Conservation (phyloP, 2,888 invertebrate genomes). For the Lucinisca nassula region DNA sequence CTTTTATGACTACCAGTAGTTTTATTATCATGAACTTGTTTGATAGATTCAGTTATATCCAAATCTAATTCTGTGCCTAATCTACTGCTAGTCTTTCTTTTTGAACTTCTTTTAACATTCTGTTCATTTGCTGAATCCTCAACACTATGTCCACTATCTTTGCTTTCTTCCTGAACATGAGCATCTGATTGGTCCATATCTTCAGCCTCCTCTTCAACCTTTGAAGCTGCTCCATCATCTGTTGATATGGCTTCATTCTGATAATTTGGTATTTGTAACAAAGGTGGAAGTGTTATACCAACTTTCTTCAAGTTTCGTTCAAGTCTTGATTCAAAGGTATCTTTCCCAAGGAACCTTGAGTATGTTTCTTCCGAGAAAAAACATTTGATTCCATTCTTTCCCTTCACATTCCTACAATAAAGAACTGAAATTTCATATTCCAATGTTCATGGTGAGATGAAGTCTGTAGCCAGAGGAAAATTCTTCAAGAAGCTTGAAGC, state of each 20-base stretch:
- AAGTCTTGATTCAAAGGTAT: slow-evolving; percentile 69
- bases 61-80: no score
- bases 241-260: neutral
- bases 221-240: neutral
- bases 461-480: no score
- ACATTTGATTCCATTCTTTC: slow-evolving; percentile 71
- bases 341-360: slow-evolving; percentile 58
- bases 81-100: no score
- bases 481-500: no score
- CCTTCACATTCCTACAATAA: slow-evolving; percentile 56
- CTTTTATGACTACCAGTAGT: no score
- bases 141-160: neutral
- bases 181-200: neutral
- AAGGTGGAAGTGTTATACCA: slow-evolving; percentile 31
- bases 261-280: neutral
- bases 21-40: no score
- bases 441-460: no score
- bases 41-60: no score
- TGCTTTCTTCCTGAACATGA: neutral
- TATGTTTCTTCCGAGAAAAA: slow-evolving; percentile 77
- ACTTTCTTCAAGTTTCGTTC: slow-evolving; percentile 42
- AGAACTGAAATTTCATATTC: no score
- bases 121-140: neutral
- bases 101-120: no score
- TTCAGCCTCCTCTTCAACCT: neutral